Base-by-base conservation (phyloP, 2,797 vertebrate species). In the Salmo trutta region DNA sequence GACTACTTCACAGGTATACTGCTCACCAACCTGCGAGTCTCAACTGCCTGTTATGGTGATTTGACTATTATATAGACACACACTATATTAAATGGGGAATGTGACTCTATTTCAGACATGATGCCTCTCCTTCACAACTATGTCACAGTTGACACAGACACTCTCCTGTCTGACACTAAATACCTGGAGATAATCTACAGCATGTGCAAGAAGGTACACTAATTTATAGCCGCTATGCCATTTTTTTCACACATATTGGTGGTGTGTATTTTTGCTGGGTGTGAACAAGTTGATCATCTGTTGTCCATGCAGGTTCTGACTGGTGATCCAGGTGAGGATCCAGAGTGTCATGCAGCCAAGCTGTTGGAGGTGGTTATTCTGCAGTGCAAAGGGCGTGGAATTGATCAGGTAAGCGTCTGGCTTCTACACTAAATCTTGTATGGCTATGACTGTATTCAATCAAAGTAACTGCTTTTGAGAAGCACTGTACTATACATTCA, bases 51-150 rank as follows among this genome's bases (percentile, higher is more conserved):
- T 24, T 47, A 47, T 47, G 2, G 41, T 12, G 41, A 47, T 47
- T 47, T 47, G 41, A 47, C 41, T 47, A 19, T 16, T 16, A n/a
- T n/a, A 3, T n/a, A 29, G 24, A 68, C 29, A 59, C 2, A 51
- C 29, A 15, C 14, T 21, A 10, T 64, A 59, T 65, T 62, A 16
- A 27, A 59, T 24, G 59, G 10, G 10, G 21, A 4, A 14, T 64
- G 21, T 64, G 59, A 72, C 33, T 47, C 54, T 75, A 3, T 89
- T 90, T 54, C 89, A 99, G 98, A 99, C 87, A 99, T 99, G 98
- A 99, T 99, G 98, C 98, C 98, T 82, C 96, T 99, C 74, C 96
- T 99, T 85, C 98, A 99, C 92, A 99, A 99, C 92, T 99, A 99
- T 5, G 96, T 99, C 85, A 99, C 98, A 68, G 97, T 99, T 79